These are phyloP conservation scores for Triplophysa bombifrons DNA, from an alignment of 2,797 vertebrate species.

Conservation along the genomic window DNA sequence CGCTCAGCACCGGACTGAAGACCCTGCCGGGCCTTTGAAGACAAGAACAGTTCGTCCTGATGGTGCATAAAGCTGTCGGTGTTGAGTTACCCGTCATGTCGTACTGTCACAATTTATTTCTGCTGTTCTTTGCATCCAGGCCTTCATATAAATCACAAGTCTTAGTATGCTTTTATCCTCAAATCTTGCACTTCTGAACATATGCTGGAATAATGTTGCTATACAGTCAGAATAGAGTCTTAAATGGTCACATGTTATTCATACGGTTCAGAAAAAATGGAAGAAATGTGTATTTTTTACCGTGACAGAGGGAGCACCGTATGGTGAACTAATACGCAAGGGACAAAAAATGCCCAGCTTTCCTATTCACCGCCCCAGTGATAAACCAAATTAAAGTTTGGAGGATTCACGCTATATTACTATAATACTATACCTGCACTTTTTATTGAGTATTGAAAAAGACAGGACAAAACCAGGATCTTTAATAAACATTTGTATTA, in stretches of 20 bases:
- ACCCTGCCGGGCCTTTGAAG: slow-evolving; percentile 58
- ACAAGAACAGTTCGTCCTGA: slow-evolving; percentile 49
- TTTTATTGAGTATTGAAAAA: neutral
- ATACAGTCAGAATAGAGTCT: slow-evolving; percentile 21
- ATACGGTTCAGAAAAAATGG: neutral
- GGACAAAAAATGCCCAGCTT: too few species aligned
- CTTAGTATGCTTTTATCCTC: slow-evolving; percentile 35
- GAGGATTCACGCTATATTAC: neutral
- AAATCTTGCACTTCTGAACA: slow-evolving; percentile 46
- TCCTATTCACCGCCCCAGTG: too few species aligned
- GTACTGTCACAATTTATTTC: slow-evolving; percentile 60
- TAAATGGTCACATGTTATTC: neutral
- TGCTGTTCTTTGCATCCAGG: slow-evolving; percentile 56
- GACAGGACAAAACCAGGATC: neutral
- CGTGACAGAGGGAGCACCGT: too few species aligned
- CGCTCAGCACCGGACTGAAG: slow-evolving; percentile 49
- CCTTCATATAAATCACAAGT: slow-evolving; percentile 60
- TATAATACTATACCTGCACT: neutral
- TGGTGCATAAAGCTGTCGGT: slow-evolving; percentile 52
- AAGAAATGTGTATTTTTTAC: too few species aligned
- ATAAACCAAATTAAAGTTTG: too few species aligned
- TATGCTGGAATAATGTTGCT: slow-evolving; percentile 47
- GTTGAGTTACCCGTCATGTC: slow-evolving; percentile 50
- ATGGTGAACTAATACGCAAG: too few species aligned
- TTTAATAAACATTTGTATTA: slow-evolving; percentile 33